Percentiles rank a stretch among this genome's conserved stretches.
These are phyloP conservation scores for Agrotis exclamationis DNA, from an alignment of 2,888 invertebrate genomes.

Conservation along the genomic window DNA sequence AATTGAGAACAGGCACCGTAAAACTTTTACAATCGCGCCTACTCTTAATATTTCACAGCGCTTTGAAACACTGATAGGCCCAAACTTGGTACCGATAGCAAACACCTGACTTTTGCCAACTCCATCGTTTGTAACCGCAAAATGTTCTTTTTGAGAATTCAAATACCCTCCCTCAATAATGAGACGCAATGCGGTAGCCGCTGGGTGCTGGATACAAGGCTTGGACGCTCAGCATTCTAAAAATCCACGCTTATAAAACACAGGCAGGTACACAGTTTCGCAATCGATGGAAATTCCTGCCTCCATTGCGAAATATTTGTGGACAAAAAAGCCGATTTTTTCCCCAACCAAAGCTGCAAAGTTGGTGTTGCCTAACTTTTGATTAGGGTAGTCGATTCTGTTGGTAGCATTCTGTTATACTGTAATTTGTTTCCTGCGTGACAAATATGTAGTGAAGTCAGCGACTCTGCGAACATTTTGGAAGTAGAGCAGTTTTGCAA, in stretches of 20 bases:
- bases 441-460: neutral
- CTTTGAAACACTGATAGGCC: slow-evolving; percentile 51
- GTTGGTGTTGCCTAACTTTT: slow-evolving; percentile 26
- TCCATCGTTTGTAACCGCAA: slow-evolving; percentile 58
- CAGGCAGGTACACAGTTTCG: slow-evolving; percentile 18
- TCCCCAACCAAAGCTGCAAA: neutral
- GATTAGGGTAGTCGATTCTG: slow-evolving; percentile 4
- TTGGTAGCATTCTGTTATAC: neutral
- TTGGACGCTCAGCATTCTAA: slow-evolving; percentile 37
- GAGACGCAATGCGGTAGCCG: slow-evolving; percentile 79
- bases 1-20: slow-evolving; percentile 17
- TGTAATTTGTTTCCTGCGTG: neutral
- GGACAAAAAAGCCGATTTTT: slow-evolving; percentile 14
- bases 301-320: neutral
- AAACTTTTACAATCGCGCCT: slow-evolving; percentile 45
- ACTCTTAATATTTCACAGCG: slow-evolving; percentile 45
- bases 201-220: slow-evolving; percentile 45
- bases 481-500: neutral
- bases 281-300: slow-evolving; percentile 41
- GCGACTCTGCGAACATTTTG: neutral
- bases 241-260: slow-evolving; percentile 42
- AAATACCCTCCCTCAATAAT: slow-evolving; percentile 71
- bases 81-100: slow-evolving; percentile 59
- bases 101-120: slow-evolving; percentile 66
- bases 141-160: slow-evolving; percentile 66